phyloP scores from a whole-genome alignment of 2,888 invertebrate genomes.

The Hypsopygia costalis region DNA sequence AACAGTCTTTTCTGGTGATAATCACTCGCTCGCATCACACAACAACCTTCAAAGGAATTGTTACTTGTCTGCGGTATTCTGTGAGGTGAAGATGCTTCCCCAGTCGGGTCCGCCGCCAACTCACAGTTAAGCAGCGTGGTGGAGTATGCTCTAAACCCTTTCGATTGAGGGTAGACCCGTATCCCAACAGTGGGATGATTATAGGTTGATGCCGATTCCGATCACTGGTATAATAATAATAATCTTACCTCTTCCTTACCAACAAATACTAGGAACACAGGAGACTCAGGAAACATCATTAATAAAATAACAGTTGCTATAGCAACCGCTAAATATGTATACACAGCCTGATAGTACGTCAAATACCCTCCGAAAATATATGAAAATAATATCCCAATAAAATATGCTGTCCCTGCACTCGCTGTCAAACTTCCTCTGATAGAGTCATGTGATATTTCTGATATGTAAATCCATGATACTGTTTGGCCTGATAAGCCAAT shows the following conservation, averaged over 20 bases:
- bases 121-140: too few relatives aligned
- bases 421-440: conserved; percentile 60
- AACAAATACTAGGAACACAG: conserved; percentile 47
- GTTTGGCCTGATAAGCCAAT: conserved; percentile 60
- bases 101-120: too few relatives aligned
- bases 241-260: conserved; percentile 47
- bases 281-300: conserved; percentile 49
- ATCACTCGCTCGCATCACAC: too few relatives aligned
- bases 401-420: conserved; percentile 45
- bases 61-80: too few relatives aligned
- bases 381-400: conserved; percentile 49
- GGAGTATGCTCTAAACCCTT: too few relatives aligned
- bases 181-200: too few relatives aligned
- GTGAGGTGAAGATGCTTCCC: too few relatives aligned
- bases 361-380: conserved; percentile 52
- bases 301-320: conserved; percentile 44
- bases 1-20: too few relatives aligned
- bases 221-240: too few relatives aligned
- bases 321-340: conserved; percentile 41
- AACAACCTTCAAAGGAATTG: too few relatives aligned
- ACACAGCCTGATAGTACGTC: conserved; percentile 42
- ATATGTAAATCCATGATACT: conserved; percentile 55
- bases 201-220: too few relatives aligned
- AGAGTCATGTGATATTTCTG: conserved; percentile 58
- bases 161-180: too few relatives aligned